Conservation (phyloP, 2,888 invertebrate species). For the Oasisia sp. region DNA sequence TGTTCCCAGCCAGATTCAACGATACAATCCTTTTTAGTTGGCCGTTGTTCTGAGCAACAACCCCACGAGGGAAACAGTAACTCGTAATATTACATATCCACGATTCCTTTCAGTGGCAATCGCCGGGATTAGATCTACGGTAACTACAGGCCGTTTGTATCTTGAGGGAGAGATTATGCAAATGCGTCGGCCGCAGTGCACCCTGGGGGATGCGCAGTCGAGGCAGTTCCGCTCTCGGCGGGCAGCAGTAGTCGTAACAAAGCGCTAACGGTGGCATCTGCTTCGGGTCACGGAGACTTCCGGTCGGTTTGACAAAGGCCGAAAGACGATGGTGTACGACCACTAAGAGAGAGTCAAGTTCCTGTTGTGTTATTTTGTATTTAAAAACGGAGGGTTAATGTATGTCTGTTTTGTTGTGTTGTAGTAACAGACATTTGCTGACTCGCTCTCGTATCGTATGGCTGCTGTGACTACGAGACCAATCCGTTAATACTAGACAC, state of each 20-base stretch:
- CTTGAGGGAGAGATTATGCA: background rate
- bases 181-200: background rate
- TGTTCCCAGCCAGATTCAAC: background rate
- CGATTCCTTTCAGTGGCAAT: background rate
- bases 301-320: background rate
- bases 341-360: background rate
- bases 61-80: background rate
- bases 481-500: background rate
- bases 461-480: background rate
- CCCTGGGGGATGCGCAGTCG: background rate
- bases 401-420: background rate
- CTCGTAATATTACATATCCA: background rate
- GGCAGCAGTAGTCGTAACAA: background rate
- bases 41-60: background rate
- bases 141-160: background rate
- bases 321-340: background rate
- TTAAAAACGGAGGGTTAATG: background rate
- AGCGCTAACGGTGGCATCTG: background rate
- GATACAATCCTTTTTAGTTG: background rate
- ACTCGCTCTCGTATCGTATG: background rate
- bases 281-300: background rate
- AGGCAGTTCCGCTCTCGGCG: background rate
- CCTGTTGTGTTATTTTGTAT: background rate
- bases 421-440: background rate
- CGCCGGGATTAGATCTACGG: slow-evolving; percentile 5